phyloP scores from a whole-genome alignment of 2,797 vertebrate species.

The Micrastur ruficollis region DNA sequence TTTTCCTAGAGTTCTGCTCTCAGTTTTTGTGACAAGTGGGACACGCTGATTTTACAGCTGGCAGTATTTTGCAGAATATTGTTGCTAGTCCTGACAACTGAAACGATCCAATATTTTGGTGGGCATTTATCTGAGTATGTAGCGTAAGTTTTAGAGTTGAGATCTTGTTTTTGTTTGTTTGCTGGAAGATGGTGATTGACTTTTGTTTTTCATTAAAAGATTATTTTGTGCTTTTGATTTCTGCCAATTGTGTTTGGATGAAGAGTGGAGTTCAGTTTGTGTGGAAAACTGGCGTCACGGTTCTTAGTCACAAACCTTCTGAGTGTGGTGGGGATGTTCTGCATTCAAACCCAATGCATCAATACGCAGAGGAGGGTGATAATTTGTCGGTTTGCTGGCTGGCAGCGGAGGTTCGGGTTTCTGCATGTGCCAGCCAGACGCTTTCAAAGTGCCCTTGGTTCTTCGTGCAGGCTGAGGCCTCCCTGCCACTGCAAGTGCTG shows the following conservation, averaged over 20 bases:
- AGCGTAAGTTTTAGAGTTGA: not conserved
- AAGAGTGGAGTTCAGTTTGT: not conserved
- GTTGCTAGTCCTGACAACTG: not conserved
- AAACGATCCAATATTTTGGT: not conserved
- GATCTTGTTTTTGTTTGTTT: not conserved
- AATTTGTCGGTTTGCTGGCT: not conserved
- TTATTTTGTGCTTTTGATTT: not conserved
- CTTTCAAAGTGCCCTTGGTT: not conserved
- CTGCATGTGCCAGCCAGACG: not conserved
- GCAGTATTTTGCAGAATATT: not conserved
- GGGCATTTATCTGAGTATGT: too few relatives aligned
- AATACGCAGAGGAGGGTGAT: not conserved
- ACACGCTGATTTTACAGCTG: not conserved
- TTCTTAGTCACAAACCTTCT: not conserved
- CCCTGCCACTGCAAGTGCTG: not conserved
- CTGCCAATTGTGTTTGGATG: not conserved
- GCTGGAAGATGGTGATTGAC: not conserved
- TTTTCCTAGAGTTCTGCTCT: not conserved
- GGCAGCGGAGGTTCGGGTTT: rapidly evolving
- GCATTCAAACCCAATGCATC: rapidly evolving
- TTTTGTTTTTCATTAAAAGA: not conserved
- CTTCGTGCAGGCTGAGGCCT: not conserved
- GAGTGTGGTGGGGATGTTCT: rapidly evolving
- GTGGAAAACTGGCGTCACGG: not conserved
- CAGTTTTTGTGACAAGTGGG: rapidly evolving